A percentile compares a stretch with the other conserved stretches of the same genome.
Evolutionary conservation across 2,888 invertebrate species (phyloP).

Genomic region (Parasteatoda lunata): DNA sequence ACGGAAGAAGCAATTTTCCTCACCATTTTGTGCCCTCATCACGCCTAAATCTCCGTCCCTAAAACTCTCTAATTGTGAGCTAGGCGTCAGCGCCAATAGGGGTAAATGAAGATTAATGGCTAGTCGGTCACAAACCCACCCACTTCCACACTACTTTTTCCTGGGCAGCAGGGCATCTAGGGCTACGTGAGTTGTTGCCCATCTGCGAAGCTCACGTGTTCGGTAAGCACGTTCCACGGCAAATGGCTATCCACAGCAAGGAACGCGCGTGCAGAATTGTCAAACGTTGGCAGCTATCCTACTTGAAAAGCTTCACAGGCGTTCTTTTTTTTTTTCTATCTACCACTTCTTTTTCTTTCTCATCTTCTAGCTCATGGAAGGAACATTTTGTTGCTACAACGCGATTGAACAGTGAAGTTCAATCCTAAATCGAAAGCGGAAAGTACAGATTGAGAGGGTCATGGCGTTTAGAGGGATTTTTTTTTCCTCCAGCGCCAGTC

Average conservation of each 20-base stretch:
- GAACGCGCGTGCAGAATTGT: conserved; percentile 66
- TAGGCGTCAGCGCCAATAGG: conserved; percentile 68
- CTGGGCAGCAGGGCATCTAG: conserved; percentile 16
- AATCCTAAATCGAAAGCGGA: conserved; percentile 56
- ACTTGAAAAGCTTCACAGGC: conserved; percentile 33
- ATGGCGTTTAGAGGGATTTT: conserved; percentile 57
- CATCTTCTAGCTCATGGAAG: conserved; percentile 14
- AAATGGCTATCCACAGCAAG: conserved; percentile 62
- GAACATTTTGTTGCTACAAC: conserved; percentile 8
- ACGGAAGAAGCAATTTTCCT: conserved; percentile 50
- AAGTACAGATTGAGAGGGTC: conserved; percentile 53
- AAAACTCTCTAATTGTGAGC: conserved; percentile 63
- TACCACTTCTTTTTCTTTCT: conserved; percentile 10
- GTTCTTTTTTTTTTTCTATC: not conserved
- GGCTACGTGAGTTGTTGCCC: conserved; percentile 44
- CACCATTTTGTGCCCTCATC: conserved; percentile 58
- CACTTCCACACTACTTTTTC: conserved; percentile 47
- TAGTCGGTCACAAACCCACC: conserved; percentile 19
- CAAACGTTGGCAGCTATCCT: conserved; percentile 65
- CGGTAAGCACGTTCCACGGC: conserved; percentile 45
- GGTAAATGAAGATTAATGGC: conserved; percentile 68
- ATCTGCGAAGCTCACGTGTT: conserved; percentile 43
- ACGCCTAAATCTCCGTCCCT: conserved; percentile 65
- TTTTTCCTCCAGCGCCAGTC: not conserved
- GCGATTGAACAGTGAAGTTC: conserved; percentile 35